Evolutionary conservation across 2,888 invertebrate genomes (phyloP), one percentile per base, ranked within the genome.

Genomic region (Steromphala cineraria): DNA sequence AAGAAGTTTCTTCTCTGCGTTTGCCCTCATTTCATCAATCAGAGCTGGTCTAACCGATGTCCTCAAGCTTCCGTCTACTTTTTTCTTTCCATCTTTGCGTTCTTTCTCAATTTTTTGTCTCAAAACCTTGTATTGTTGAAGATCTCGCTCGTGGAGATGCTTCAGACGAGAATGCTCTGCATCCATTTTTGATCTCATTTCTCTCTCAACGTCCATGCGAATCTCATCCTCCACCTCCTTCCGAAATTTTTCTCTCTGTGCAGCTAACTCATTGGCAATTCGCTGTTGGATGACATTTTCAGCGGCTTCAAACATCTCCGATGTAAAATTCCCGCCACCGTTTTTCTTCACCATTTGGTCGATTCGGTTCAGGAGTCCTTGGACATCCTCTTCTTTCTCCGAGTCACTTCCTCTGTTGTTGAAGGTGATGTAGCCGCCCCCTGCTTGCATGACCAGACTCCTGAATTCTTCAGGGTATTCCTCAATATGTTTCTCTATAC

Each of bases 251-350:
- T 0, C 21, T 13, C 19, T 10, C 24, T 56, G 10, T 2, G 19
- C 56, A 13, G 28, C 28, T 28, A 19, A 5, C 28, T 17, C 28
- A 24, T 7, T 24, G 24, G 0, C 28, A 28, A 62, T 62, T 62
- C 28, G 13, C 17, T 24, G 28, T 17, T 77, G 53, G 7, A 81
- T 75, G 15, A 80, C 52, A 15, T 31, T 21, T 67, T 83, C 81
- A 5, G 80, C 79, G 46, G 80, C 75, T 15, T 75, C 53, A 46
- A 80, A 83, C 75, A 83, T 81, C 15, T 36, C 24, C 24, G 76
- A 80, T 17, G 36, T 67, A 75, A 81, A 83, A 53, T 36, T 80
- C 7, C 76, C 62, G 0, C 83, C 83, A 2, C 71, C 78, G 24
- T 81, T 80, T 67, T 75, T 67, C 24, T 53, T 40, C 17, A 75